Base-by-base conservation (phyloP, 2,888 invertebrate genomes). In the Balanococcus diminutus region DNA sequence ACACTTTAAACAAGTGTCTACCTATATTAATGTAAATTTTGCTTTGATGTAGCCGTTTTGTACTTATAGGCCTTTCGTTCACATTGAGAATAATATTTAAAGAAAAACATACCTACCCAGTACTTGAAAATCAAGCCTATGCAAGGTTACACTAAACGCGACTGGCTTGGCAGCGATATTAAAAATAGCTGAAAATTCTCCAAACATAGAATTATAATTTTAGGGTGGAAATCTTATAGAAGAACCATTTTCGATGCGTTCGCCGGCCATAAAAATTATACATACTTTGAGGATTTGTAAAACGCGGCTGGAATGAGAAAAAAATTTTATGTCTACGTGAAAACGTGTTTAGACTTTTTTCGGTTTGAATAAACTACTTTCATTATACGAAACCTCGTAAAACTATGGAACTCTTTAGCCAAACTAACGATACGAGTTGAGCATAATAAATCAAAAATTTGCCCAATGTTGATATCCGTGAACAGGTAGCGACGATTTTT, bases 291-390 rank as follows among this genome's bases (percentile, higher is more conserved):
- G 16, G 16, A 16, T 72, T 72, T 31, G 31, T 72, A 32, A 67
- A 72, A 72, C 72, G 72, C 72, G 72, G 72, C 72, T 31, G n/a
- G 72, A 72, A 72, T 72, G 72, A 72, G 72, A 72, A 32, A 28
- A 67, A 32, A 79, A 36, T 36, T 79, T 79, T 79, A 79, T 32
- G 32, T 79, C 19, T 79, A 72, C n/a, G 28, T 79, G 32, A 36
- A 79, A 79, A 79, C 75, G 75, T 79, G 75, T 79, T 79, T 79
- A 19, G 75, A 79, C 32, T 79, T 79, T 79, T 32, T 79, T 79
- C 36, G 67, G 28, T 36, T 79, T 72, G 72, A 72, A 72, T 72
- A 72, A 72, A 72, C 72, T 79, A 79, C 75, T 36, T 79, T 79
- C 16, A 79, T 79, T 79, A 79, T 32, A 36, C 75, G 36, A 79